Evolutionary conservation across 2,113 vertebrate species (phyloP).

Genomic region (Astatotilapia flaviijosephi): DNA sequence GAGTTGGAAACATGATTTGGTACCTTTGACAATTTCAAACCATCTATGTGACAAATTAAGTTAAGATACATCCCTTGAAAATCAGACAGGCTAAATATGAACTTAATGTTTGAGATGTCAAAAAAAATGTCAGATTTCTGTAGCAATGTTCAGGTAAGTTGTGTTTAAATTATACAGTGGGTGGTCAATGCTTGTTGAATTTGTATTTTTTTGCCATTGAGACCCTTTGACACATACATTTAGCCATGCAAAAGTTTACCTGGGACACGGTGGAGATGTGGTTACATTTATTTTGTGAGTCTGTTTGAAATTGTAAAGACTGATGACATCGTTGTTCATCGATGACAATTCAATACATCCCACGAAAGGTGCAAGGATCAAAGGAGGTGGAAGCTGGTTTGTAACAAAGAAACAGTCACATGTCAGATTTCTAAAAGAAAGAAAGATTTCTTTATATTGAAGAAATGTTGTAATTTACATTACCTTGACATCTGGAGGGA

Average conservation of each 20-base stretch:
- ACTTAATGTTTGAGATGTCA: neutral
- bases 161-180: neutral
- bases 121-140: neutral
- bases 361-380: constrained; percentile 85
- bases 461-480: neutral
- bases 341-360: constrained; percentile 91
- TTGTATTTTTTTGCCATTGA: neutral
- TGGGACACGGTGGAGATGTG: constrained; percentile 80
- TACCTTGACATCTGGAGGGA: constrained; percentile 82
- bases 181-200: neutral
- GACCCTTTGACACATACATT: neutral
- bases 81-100: neutral
- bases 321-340: constrained; percentile 90
- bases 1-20: neutral
- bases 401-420: neutral
- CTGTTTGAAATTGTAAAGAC: constrained; percentile 90
- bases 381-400: constrained; percentile 81
- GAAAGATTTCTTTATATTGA: neutral
- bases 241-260: constrained; percentile 31
- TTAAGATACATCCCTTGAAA: neutral
- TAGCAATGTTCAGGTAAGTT: neutral
- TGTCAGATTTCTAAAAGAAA: neutral
- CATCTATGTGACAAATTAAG: neutral
- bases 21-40: neutral
- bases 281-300: constrained; percentile 79